Percentiles rank a stretch among this genome's conserved stretches.
Evolutionary conservation across 2,888 invertebrate genomes (phyloP).

Genomic region (Ormyrus labotus): DNA sequence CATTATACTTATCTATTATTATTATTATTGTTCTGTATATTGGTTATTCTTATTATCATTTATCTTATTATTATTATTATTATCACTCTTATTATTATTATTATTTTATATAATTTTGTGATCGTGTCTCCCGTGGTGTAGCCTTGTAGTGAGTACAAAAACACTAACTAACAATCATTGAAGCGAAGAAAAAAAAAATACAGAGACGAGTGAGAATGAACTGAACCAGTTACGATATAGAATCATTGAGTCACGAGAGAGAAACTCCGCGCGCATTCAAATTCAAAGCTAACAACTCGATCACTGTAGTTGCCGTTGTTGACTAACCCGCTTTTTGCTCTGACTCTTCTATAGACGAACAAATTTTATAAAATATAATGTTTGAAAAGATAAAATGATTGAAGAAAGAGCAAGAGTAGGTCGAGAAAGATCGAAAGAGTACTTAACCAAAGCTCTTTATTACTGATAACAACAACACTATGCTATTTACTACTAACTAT

Average conservation of each 20-base stretch:
- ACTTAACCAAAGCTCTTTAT: conserved; percentile 55
- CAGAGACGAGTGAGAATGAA: conserved; percentile 35
- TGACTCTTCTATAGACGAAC: conserved; percentile 42
- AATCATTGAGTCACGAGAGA: conserved; percentile 46
- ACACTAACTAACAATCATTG: conserved; percentile 55
- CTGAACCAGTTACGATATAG: conserved; percentile 11
- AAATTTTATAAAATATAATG: conserved; percentile 32
- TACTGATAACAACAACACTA: conserved; percentile 52
- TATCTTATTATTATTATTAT: conserved; percentile 58
- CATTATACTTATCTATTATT: conserved; percentile 60
- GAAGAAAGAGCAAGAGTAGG: conserved; percentile 31
- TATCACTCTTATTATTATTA: conserved; percentile 59
- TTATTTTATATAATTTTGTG: conserved; percentile 60
- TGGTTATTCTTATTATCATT: conserved; percentile 61
- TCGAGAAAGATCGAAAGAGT: conserved; percentile 44
- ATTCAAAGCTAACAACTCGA: conserved; percentile 43
- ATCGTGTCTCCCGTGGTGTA: conserved; percentile 56
- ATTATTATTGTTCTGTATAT: conserved; percentile 61
- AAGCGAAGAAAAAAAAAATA: conserved; percentile 17
- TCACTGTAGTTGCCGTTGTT: conserved; percentile 44
- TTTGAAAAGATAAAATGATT: conserved; percentile 24
- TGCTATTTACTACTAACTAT: conserved; percentile 60
- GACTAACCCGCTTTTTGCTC: conserved; percentile 44
- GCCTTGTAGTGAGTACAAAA: conserved; percentile 50
- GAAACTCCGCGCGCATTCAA: conserved; percentile 47